Evolutionary conservation across 1,140 invertebrate genomes (phyloP), one percentile per base, ranked within the genome.

Genomic region (Drosophila tristis): DNA sequence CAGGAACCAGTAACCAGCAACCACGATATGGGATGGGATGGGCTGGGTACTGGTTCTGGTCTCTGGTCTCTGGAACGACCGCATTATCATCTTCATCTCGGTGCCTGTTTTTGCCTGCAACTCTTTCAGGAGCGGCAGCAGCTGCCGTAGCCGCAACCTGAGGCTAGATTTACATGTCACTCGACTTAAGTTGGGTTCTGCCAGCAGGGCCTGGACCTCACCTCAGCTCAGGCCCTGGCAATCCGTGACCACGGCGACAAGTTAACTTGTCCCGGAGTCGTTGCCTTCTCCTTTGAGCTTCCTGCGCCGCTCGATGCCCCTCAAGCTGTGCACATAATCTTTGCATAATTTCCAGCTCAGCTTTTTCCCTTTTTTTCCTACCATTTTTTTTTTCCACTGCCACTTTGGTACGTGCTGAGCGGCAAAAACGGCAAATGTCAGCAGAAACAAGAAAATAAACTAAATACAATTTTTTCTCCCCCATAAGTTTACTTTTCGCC

Each of bases 101-200:
- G 47, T 50, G 31, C 62, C 35, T 80, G 66, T 56, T 70, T 65
- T 78, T 57, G 70, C 71, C 54, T 31, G 54, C 74, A 86, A 86
- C 82, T 86, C 82, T 86, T 87, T 64, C 45, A 59, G 60, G 25
- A 63, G 55, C 15, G 51, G 57, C 82, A 80, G 74, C 77, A 87
- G 80, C 80, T 87, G 76, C 61, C 64, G 72, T 68, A 53, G 64
- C 66, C 65, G 75, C 73, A 74, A 65, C 84, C 84, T 74, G 72
- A 61, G 74, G 84, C 79, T 60, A 80, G 73, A 89, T 89, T 84
- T 89, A 84, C 84, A 89, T 89, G 84, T 89, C 79, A 89, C 78
- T 87, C 70, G 82, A 73, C 82, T 75, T 78, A 86, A 80, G 49
- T 70, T 86, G 66, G 64, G 65, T 65, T 20, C 61, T 35, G 31